Base-by-base conservation (phyloP, 2,113 vertebrate genomes). In the Larimichthys crocea region DNA sequence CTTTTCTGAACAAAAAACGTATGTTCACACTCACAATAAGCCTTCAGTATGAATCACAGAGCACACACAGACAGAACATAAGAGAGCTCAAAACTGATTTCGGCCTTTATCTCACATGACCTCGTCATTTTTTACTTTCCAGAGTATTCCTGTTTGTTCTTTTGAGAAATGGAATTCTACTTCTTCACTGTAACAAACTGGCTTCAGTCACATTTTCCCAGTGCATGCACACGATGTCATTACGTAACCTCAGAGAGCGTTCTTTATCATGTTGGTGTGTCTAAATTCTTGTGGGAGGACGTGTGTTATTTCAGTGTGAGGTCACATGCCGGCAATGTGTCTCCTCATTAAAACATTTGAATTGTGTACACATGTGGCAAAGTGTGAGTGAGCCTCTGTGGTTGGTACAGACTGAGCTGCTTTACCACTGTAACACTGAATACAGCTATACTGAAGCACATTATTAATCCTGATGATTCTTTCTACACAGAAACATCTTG, bases 1-100 rank as follows among this genome's bases (percentile, higher is more conserved):
- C 85, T 70, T 52, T 31, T 16, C 20, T 71, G 65, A 88, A 85
- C 75, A 86, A 70, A 59, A 31, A 67, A 16, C 29, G 5, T 84
- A 24, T 53, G 55, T 76, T 73, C 79, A 42, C 44, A 24, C 15
- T 60, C 69, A 89, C 85, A 91, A 84, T 87, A 69, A 46, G 57
- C 46, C 82, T 31, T 82, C 26, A 86, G 85, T 88, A 40, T 75
- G 67, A 70, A 8, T 48, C 49, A 62, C 50, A 86, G 61, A 79
- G 48, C 78, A 68, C 76, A 73, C 57, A 82, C 79, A 82, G 49
- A 22, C 50, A 6, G 44, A 56, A 64, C 48, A 56, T 6, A 19
- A 74, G 10, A 52, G 70, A 70, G 61, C 48, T 85, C 60, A 85
- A 65, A 60, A 67, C 14, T 8, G 19, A 60, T 71, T 44, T 55